phyloP scores from a whole-genome alignment of 2,797 vertebrate species.

The Muscicapa comitata region DNA sequence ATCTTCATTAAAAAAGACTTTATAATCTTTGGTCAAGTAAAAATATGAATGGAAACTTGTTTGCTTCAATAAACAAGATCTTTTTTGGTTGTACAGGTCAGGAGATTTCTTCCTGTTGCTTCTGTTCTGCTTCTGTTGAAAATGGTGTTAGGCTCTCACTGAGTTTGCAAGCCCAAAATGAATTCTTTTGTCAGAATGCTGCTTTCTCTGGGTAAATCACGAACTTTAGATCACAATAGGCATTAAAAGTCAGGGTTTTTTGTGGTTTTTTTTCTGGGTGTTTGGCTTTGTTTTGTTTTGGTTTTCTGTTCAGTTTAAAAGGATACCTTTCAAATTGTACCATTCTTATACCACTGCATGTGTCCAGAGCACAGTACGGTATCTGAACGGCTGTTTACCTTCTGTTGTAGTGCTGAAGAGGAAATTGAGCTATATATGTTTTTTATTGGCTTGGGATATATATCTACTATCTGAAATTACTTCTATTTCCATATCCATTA shows the following conservation, averaged over 20 bases:
- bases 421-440: slow-evolving; percentile 45
- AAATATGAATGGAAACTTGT: background rate
- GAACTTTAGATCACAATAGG: background rate
- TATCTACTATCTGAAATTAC: slow-evolving; percentile 41
- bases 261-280: background rate
- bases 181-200: background rate
- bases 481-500: slow-evolving; percentile 61
- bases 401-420: background rate
- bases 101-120: background rate
- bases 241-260: background rate
- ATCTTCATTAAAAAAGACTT: background rate
- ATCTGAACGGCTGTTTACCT: slow-evolving; percentile 45
- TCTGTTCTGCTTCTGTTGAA: background rate
- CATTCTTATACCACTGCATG: background rate
- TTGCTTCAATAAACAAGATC: background rate
- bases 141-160: background rate
- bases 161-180: background rate
- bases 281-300: background rate
- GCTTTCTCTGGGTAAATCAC: rapidly evolving
- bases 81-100: background rate
- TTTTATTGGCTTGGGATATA: slow-evolving; percentile 62
- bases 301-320: background rate
- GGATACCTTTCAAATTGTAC: background rate
- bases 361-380: background rate
- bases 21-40: background rate